phyloP scores from a whole-genome alignment of 2,113 vertebrate species.

The Gobius niger region DNA sequence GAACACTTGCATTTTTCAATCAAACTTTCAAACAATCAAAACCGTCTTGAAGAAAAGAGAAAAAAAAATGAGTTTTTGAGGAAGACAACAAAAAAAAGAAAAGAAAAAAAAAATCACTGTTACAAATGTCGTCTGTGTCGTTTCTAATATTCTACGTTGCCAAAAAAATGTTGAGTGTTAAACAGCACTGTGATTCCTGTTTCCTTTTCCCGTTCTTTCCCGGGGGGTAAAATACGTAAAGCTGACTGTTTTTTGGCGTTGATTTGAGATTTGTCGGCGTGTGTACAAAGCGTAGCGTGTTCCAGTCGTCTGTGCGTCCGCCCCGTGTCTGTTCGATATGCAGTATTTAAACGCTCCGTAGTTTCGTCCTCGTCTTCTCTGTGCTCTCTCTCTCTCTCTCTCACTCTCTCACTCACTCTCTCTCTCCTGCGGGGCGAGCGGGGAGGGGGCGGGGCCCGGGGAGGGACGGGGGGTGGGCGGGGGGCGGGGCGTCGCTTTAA shows the following conservation, averaged over 20 bases:
- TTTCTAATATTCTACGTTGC: slow-evolving; percentile 84
- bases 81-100: slow-evolving; percentile 64
- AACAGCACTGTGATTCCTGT: slow-evolving; percentile 85
- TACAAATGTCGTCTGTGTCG: slow-evolving; percentile 46
- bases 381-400: slow-evolving; percentile 84
- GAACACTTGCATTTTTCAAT: slow-evolving; percentile 76
- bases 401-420: slow-evolving; percentile 83
- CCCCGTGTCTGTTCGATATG: slow-evolving; percentile 99
- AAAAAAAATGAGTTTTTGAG: slow-evolving; percentile 75
- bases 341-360: slow-evolving; percentile 99
- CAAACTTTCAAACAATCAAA: slow-evolving; percentile 78
- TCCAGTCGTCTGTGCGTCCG: slow-evolving; percentile 94
- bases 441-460: slow-evolving; percentile 56
- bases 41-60: slow-evolving; percentile 61
- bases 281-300: slow-evolving; percentile 92
- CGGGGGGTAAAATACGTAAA: slow-evolving; percentile 54
- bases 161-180: slow-evolving; percentile 92
- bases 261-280: slow-evolving; percentile 84
- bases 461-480: no score
- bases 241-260: slow-evolving; percentile 74
- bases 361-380: slow-evolving; percentile 98
- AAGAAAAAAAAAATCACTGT: slow-evolving; percentile 73
- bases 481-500: slow-evolving; percentile 7
- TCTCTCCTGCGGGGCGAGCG: slow-evolving; percentile 90
- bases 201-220: slow-evolving; percentile 58